Evolutionary conservation across 2,113 vertebrate species (phyloP).

Genomic region (Prinia subflava): DNA sequence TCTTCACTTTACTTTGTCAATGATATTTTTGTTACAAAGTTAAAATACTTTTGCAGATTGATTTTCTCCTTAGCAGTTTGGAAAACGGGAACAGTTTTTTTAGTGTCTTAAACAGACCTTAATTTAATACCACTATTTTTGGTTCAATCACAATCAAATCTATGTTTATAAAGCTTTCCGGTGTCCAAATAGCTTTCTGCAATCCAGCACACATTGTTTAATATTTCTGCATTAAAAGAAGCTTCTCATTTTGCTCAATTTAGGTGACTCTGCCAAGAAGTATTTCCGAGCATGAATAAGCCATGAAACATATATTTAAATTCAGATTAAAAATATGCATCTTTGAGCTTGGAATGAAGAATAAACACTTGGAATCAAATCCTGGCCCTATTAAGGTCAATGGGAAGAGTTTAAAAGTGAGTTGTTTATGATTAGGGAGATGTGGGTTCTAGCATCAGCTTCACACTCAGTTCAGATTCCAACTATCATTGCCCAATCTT

Average conservation of each 20-base stretch:
- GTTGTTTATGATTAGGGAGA: background rate
- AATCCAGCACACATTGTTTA: slow-evolving; percentile 45
- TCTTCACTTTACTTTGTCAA: slow-evolving; percentile 53
- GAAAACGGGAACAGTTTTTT: background rate
- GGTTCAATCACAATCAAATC: slow-evolving; percentile 60
- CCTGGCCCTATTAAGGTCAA: background rate
- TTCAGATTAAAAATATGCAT: slow-evolving; percentile 43
- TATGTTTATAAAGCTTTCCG: slow-evolving; percentile 63
- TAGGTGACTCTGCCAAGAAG: slow-evolving; percentile 52
- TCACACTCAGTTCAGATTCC: background rate
- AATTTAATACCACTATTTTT: slow-evolving; percentile 58
- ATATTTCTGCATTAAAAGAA: slow-evolving; percentile 65
- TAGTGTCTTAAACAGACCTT: slow-evolving; percentile 32
- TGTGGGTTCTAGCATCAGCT: background rate
- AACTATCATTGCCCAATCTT: background rate
- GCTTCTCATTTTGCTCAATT: slow-evolving; percentile 41
- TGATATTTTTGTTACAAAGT: slow-evolving; percentile 50
- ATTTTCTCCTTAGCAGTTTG: slow-evolving; percentile 33
- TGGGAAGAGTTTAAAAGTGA: slow-evolving; percentile 3
- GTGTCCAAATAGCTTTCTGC: slow-evolving; percentile 65
- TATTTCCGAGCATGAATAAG: slow-evolving; percentile 53
- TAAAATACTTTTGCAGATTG: slow-evolving; percentile 52
- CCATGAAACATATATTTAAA: slow-evolving; percentile 57
- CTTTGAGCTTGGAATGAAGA: slow-evolving; percentile 30
- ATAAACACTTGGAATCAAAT: slow-evolving; percentile 41